Evolutionary conservation across 2,888 invertebrate species (phyloP), one percentile per base, ranked within the genome.

Genomic region (Pollenia griseotomentosa): DNA sequence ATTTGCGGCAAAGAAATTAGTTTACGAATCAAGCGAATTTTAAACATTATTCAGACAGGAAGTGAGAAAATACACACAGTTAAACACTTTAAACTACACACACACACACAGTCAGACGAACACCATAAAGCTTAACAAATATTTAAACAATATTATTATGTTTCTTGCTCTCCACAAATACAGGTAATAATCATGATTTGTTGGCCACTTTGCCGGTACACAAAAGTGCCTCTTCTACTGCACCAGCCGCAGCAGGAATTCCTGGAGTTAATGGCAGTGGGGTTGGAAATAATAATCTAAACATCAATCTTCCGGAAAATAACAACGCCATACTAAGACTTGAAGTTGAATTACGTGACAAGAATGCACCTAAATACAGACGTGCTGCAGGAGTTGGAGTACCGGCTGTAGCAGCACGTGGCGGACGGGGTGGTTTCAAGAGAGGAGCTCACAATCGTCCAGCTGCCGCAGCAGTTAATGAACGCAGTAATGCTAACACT

Each of bases 321-420:
- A 93, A 92, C 91, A 93, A 93, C 89, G 92, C 93, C 86, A 91
- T 93, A 88, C 90, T 94, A 82, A 92, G 93, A 90, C 93, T 94
- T 89, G 94, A 94, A 91, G 93, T 94, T 85, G 94, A 94, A 90
- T 90, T 93, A 92, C 93, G 93, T 92, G 93, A 93, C 91, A 93
- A 93, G 93, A 92, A 93, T 93, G 92, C 92, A 90, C 90, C 92
- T 83, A 93, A 92, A 89, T 91, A 92, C 91, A 73, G 94, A 92
- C 90, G 93, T 90, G 88, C 93, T 93, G 83, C 94, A 90, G 83
- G 90, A 94, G 88, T 92, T 93, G 74, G 94, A 90, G 71, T 89
- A 93, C 85, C 93, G 93, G 88, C 94, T 94, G 78, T 68, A 57
- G 90, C 88, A 40, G 89, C 87, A 16, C 81, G 85, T 12, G 88